Base-by-base conservation (phyloP, 2,888 invertebrate genomes). In the Limenitis camilla region DNA sequence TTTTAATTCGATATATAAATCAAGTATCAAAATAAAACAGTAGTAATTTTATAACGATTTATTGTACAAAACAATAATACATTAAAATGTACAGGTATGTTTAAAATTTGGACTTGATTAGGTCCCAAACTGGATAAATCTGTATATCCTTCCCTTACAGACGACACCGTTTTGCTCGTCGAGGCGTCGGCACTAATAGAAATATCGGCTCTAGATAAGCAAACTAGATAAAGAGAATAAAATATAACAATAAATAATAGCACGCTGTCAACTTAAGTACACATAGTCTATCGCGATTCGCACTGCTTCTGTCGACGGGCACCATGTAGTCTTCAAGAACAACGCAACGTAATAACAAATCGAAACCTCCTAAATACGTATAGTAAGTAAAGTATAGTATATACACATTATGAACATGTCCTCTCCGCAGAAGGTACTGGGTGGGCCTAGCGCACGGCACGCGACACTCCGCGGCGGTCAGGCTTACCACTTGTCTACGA, bases 401-500 rank as follows among this genome's bases (percentile, higher is more conserved):
- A 84, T 87, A 87, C 87, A 87, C 86, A 81, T 84, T 79, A 85
- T 83, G 82, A 85, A 86, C 85, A 84, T 73, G 79, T 85, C 83
- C 85, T 79, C 82, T 81, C 79, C 73, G 81, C 67, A 74, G 80
- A 74, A 74, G 70, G 62, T 62, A 70, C 63, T 62, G 59, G 67
- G 62, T 63, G 62, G 62, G 62, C 61, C 65, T 60, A 58, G 60
- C 62, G 58, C 58, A 57, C 66, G 62, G 63, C 59, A 60, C 61
- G 61, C 64, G 63, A 54, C 56, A 52, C 51, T 53, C 56, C 52
- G 62, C 60, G 77, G 74, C 81, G 80, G 40, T 40, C 33, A 33
- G 84, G 83, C 74, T 87, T 89, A 89, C 92, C 91, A 92, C 89
- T 90, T 92, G 89, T 91, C 90, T 88, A 90, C 76, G 87, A 92